These are phyloP conservation scores for Pogonocherus hispidulus DNA, from an alignment of 2,888 invertebrate species.

Conservation along the genomic window DNA sequence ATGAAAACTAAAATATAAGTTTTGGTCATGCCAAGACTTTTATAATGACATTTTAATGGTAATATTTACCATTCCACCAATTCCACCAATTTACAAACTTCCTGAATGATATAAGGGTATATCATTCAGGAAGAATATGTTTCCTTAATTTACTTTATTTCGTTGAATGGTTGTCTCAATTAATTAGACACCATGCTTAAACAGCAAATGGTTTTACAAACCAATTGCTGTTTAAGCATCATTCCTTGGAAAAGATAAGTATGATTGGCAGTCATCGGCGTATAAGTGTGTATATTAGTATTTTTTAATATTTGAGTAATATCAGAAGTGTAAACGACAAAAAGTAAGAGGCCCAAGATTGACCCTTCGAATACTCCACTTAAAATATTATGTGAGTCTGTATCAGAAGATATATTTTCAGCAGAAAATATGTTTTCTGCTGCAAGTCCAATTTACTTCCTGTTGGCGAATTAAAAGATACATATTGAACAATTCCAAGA, in stretches of 20 bases:
- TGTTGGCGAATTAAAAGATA: not conserved
- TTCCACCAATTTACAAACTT: too few relatives aligned
- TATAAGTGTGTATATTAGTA: not conserved
- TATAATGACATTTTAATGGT: not conserved
- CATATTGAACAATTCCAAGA: not conserved
- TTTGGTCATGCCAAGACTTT: not conserved
- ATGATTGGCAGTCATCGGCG: constrained; percentile 6
- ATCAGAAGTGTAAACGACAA: not conserved
- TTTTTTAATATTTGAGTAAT: not conserved
- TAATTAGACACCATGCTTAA: not conserved
- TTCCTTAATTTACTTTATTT: not conserved
- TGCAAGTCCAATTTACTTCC: not conserved
- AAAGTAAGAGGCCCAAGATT: not conserved
- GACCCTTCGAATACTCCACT: not conserved
- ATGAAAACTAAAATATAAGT: not conserved
- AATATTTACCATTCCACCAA: too few relatives aligned
- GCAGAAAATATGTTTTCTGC: not conserved
- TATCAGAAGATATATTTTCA: too few relatives aligned
- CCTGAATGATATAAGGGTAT: too few relatives aligned
- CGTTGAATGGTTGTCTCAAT: not conserved
- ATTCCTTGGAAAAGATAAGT: not conserved
- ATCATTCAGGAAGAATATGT: not conserved
- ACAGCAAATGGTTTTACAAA: not conserved
- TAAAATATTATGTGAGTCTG: not conserved
- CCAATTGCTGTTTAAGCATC: not conserved